Conservation (phyloP, 2,797 vertebrate genomes). For the Myotis daubentonii region DNA sequence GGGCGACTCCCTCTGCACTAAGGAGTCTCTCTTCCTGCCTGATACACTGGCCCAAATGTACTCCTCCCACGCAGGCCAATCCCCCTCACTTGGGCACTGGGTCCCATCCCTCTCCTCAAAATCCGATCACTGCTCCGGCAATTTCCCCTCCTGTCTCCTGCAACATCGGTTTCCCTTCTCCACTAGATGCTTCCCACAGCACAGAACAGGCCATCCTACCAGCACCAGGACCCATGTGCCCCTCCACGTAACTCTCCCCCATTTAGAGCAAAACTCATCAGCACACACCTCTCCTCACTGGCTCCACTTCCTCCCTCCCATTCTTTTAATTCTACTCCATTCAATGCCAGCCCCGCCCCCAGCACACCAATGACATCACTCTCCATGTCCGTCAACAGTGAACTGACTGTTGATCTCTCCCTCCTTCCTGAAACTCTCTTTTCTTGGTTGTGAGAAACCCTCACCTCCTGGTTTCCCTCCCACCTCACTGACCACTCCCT, state of each 20-base stretch:
- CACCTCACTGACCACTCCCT: not conserved
- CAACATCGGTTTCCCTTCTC: not conserved
- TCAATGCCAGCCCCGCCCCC: not conserved
- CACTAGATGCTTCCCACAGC: not conserved
- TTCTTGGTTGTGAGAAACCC: not conserved
- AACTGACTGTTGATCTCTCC: not conserved
- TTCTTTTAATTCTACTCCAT: not conserved
- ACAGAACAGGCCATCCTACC: fast-evolving
- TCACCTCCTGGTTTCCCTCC: not conserved
- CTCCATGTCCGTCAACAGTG: not conserved
- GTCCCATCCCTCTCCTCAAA: not conserved
- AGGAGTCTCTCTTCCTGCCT: not conserved
- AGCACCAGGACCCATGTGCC: too few relatives aligned
- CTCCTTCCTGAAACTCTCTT: not conserved
- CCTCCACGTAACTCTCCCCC: not conserved
- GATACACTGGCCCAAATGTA: fast-evolving
- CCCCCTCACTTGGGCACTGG: fast-evolving
- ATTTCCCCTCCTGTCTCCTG: not conserved
- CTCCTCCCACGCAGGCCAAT: not conserved
- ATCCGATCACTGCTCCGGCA: fast-evolving
- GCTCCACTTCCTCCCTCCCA: not conserved
- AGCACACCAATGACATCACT: not conserved
- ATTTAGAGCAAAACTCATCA: not conserved
- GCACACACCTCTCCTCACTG: fast-evolving
- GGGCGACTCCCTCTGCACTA: fast-evolving